Percentiles rank a stretch among this genome's conserved stretches.
These are phyloP conservation scores for Apis laboriosa DNA, from an alignment of 1,140 invertebrate species.

Conservation along the genomic window DNA sequence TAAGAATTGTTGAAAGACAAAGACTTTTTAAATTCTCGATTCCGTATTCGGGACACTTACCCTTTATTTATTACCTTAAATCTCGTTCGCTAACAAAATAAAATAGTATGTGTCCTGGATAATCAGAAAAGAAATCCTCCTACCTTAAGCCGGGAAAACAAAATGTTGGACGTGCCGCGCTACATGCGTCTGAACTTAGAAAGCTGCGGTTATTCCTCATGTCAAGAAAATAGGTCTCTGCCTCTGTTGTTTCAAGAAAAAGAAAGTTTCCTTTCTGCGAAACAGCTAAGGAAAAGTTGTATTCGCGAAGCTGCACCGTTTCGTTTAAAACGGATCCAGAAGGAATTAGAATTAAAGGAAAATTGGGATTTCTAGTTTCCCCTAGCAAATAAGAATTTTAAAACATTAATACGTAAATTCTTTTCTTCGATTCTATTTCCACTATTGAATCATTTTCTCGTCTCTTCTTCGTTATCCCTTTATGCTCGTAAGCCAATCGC, in stretches of 20 bases:
- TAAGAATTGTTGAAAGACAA: no score
- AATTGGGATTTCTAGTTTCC: no score
- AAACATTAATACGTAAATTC: no score
- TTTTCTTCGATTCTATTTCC: no score
- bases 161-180: not conserved
- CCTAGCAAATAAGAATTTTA: no score
- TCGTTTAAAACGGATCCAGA: not conserved
- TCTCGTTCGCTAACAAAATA: not conserved
- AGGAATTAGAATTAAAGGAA: no score
- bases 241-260: not conserved
- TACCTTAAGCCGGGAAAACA: constrained; percentile 1
- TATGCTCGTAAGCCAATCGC: no score
- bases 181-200: not conserved
- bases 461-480: no score
- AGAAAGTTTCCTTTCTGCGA: not conserved
- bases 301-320: no score
- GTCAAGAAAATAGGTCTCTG: not conserved
- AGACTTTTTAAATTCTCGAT: not conserved
- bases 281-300: no score
- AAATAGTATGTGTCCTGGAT: not conserved
- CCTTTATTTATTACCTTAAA: not conserved
- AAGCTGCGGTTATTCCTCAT: not conserved
- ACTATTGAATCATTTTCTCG: no score
- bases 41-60: not conserved
- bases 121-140: constrained; percentile 16